Base-by-base conservation (phyloP, 2,888 invertebrate genomes). In the Epiblema foenella region DNA sequence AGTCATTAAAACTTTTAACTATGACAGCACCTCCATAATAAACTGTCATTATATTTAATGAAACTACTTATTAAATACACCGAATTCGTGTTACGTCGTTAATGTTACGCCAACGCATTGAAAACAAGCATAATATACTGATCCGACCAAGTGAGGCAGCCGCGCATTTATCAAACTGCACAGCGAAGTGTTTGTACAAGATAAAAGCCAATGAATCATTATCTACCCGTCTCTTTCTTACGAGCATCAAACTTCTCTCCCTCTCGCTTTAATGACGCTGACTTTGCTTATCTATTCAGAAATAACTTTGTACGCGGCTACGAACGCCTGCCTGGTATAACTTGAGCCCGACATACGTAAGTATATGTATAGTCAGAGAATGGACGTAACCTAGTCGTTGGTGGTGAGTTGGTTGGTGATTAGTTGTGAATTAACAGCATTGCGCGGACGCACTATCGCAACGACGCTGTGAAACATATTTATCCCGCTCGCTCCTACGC, bases 181-280 rank as follows among this genome's bases (percentile, higher is more conserved):
- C 59, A 56, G 33, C 59, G 42, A 62, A 67, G 71, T 71, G 67
- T 71, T 67, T 67, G 71, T 71, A 56, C 59, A 70, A 66, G 70
- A 71, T 71, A 62, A 67, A 71, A 67, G 56, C 18, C 71, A 66
- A 71, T 71, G 71, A 71, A 71, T 71, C 71, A 67, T 56, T 67
- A 37, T 57, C 15, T 18, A 24, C 7, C 39, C 66, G 8, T 67
- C 71, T 11, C 39, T 29, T 51, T 71, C 67, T 54, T 37, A 2
- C 67, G 17, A 49, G 39, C 18, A 15, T 15, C 42, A 11, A 29
- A 39, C 46, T 9, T 24, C n/a, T 29, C 24, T 17, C 54, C 33
- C 5, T 66, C 67, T 71, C 67, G 37, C 56, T 67, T 37, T 52
- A 18, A 64, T 17, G 54, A 24, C 29, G 33, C 42, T 46, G 52